phyloP scores from a whole-genome alignment of 1,140 invertebrate genomes.

The Aethina tumida region DNA sequence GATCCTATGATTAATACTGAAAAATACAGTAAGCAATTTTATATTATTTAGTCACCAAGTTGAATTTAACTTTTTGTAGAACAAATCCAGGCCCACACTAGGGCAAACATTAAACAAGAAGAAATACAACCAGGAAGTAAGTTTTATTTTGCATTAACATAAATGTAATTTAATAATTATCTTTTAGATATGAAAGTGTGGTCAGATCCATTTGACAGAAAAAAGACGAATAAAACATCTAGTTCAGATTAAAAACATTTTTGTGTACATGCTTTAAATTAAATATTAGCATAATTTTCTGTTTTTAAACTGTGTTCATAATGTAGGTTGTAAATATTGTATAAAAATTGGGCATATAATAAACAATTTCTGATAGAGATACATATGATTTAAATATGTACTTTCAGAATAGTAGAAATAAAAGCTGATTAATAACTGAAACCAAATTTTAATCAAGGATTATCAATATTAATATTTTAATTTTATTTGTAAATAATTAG shows the following conservation, averaged over 20 bases:
- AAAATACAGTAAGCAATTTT: conserved; percentile 45
- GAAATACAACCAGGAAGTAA: conserved; percentile 60
- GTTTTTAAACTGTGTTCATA: too few species aligned
- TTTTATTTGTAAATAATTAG: too few species aligned
- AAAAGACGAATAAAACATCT: conserved; percentile 28
- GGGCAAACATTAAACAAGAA: conserved; percentile 50
- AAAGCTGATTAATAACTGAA: too few species aligned
- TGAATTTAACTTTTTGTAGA: conserved; percentile 38
- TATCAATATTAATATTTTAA: too few species aligned
- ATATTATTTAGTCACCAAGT: conserved; percentile 6
- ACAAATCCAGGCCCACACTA: conserved; percentile 45
- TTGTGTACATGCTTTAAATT: neutral
- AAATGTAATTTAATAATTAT: conserved; percentile 18
- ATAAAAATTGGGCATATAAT: too few species aligned
- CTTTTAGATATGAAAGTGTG: conserved; percentile 63
- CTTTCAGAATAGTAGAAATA: too few species aligned
- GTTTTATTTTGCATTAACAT: conserved; percentile 22
- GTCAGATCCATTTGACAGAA: conserved; percentile 55
- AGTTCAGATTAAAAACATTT: conserved; percentile 3
- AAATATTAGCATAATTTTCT: neutral
- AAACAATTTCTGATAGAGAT: too few species aligned
- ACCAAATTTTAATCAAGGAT: too few species aligned
- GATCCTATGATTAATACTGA: conserved; percentile 54
- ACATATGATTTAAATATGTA: too few species aligned
- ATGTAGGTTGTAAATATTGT: too few species aligned